Conservation (phyloP, 1,140 invertebrate species). For the Helicoverpa zea region DNA sequence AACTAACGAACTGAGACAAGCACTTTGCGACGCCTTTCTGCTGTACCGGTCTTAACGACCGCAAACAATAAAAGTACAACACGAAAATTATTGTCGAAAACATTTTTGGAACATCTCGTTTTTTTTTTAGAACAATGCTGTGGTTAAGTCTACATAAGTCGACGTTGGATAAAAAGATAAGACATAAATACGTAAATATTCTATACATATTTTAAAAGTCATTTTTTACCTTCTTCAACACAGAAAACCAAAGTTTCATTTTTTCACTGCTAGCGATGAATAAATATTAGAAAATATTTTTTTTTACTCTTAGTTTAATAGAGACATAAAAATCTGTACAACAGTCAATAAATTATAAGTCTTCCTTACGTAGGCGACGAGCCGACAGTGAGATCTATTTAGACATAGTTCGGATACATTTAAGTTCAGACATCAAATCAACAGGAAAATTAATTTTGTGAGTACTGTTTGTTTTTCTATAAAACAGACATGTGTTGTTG, state of each 20-base stretch:
- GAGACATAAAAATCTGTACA: too few species aligned
- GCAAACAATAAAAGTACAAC: slow-evolving; percentile 1
- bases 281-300: too few species aligned
- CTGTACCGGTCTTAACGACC: slow-evolving; percentile 17
- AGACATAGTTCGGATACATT: not conserved
- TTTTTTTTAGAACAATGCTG: not conserved
- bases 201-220: too few species aligned
- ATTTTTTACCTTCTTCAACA: too few species aligned
- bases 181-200: too few species aligned
- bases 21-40: slow-evolving; percentile 47
- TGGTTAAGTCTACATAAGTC: not conserved
- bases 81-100: not conserved
- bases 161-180: too few species aligned
- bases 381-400: not conserved
- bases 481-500: not conserved
- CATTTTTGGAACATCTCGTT: slow-evolving; percentile 6
- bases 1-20: slow-evolving; percentile 56
- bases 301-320: too few species aligned
- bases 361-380: too few species aligned
- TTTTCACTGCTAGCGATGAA: too few species aligned
- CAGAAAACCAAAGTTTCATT: too few species aligned
- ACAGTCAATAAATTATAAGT: too few species aligned
- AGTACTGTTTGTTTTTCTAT: not conserved
- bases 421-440: not conserved
- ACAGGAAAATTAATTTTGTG: not conserved